These are phyloP conservation scores for Lamprotornis superbus DNA, from an alignment of 2,113 vertebrate genomes.

Conservation along the genomic window DNA sequence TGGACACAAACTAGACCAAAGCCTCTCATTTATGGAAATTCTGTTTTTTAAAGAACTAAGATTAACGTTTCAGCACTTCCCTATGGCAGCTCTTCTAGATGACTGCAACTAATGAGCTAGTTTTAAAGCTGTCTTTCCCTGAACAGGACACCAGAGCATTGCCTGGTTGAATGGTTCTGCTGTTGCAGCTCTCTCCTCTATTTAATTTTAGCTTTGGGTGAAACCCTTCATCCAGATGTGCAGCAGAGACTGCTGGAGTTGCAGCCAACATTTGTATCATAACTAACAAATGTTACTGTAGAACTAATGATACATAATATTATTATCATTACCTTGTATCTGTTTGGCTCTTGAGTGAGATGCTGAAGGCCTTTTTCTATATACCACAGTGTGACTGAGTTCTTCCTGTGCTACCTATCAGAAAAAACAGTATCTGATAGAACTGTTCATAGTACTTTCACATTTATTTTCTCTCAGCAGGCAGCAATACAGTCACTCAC, in stretches of 20 bases:
- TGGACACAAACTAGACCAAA: background rate
- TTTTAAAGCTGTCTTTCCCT: background rate
- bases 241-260: background rate
- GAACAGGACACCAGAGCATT: background rate
- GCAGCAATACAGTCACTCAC: slow-evolving; percentile 60
- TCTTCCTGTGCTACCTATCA: slow-evolving; percentile 74
- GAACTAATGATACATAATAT: background rate
- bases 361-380: slow-evolving; percentile 13
- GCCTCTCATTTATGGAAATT: background rate
- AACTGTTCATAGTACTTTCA: background rate
- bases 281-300: background rate
- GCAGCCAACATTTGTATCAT: background rate
- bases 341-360: background rate
- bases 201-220: background rate
- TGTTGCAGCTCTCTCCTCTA: background rate
- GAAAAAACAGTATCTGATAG: background rate
- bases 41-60: background rate
- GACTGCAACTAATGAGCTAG: background rate
- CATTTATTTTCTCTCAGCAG: background rate
- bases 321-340: slow-evolving; percentile 51
- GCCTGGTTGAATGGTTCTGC: background rate
- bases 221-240: background rate
- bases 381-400: slow-evolving; percentile 55
- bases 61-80: background rate
- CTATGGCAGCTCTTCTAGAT: background rate